A percentile compares a stretch with the other conserved stretches of the same genome.
Conservation (phyloP, 2,888 invertebrate genomes). For the Hypomecis atomaria region DNA sequence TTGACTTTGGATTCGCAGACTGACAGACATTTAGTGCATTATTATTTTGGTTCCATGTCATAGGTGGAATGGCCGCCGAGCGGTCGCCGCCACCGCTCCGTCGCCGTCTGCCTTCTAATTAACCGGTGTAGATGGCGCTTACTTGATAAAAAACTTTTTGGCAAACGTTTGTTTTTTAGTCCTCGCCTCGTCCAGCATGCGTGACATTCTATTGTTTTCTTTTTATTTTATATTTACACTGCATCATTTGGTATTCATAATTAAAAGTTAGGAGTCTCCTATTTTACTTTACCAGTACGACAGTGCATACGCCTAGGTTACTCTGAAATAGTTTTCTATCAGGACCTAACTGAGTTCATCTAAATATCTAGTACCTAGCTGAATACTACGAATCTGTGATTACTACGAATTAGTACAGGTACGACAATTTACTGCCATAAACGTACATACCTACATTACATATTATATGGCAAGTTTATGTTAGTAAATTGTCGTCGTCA, state of each 20-base stretch:
- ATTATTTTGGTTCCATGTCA: slow-evolving; percentile 65
- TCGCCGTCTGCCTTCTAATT: slow-evolving; percentile 62
- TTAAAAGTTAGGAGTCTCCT: not conserved
- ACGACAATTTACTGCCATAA: too few species aligned
- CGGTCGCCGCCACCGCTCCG: slow-evolving; percentile 24
- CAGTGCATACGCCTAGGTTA: too few species aligned
- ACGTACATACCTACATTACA: too few species aligned
- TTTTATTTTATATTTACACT: slow-evolving; percentile 1
- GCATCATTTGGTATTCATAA: not conserved
- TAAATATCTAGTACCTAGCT: too few species aligned
- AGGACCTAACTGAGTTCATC: too few species aligned
- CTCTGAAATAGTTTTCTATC: too few species aligned
- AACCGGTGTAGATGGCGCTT: slow-evolving; percentile 57
- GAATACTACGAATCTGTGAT: too few species aligned
- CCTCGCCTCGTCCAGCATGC: not conserved
- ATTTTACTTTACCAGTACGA: too few species aligned
- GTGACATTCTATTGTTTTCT: slow-evolving; percentile 9
- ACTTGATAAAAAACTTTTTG: slow-evolving; percentile 37
- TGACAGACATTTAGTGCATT: slow-evolving; percentile 72
- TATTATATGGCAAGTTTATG: too few species aligned
- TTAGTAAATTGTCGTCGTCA: too few species aligned
- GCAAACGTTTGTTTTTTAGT: slow-evolving; percentile 20
- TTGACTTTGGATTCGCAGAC: slow-evolving; percentile 79
- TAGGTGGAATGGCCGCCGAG: slow-evolving; percentile 55
- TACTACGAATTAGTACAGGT: too few species aligned